These are phyloP conservation scores for Boleophthalmus pectinirostris DNA, from an alignment of 2,113 vertebrate species.

Conservation along the genomic window DNA sequence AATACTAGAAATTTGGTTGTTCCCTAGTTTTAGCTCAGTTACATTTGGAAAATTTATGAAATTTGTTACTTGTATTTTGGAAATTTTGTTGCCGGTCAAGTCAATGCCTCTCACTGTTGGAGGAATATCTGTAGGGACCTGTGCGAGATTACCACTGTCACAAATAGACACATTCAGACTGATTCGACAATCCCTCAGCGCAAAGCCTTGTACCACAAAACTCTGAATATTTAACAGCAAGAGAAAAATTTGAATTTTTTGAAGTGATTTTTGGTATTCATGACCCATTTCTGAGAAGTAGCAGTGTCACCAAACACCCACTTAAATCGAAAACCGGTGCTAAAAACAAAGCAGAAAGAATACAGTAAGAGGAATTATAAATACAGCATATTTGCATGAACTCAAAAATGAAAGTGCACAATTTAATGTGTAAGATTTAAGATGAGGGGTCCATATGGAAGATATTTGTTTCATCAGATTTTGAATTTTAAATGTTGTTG, in stretches of 20 bases:
- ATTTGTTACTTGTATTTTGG: constrained; percentile 33
- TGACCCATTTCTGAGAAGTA: constrained; percentile 8
- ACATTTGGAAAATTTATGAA: constrained; percentile 44
- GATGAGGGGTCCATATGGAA: too few relatives aligned
- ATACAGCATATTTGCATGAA: too few relatives aligned
- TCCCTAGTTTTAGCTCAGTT: constrained; percentile 41
- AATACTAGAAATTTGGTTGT: constrained; percentile 50
- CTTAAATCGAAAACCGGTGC: background rate
- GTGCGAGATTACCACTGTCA: background rate
- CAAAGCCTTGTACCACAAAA: constrained; percentile 23
- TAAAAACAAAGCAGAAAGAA: background rate
- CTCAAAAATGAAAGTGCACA: too few relatives aligned
- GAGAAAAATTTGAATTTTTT: accelerated
- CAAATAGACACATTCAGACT: constrained; percentile 30
- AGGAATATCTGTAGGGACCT: constrained; percentile 62
- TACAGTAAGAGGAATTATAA: too few relatives aligned
- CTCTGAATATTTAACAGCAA: constrained; percentile 3
- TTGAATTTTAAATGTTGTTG: too few relatives aligned
- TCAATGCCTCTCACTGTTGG: constrained; percentile 40
- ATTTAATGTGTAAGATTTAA: too few relatives aligned
- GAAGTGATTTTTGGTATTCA: background rate
- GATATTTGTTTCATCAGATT: too few relatives aligned
- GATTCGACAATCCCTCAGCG: constrained; percentile 32
- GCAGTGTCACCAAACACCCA: background rate
- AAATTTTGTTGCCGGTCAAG: constrained; percentile 61